Percentiles rank a stretch among this genome's conserved stretches.
Conservation (phyloP, 2,113 vertebrate species). For the Falcunculus frontatus region DNA sequence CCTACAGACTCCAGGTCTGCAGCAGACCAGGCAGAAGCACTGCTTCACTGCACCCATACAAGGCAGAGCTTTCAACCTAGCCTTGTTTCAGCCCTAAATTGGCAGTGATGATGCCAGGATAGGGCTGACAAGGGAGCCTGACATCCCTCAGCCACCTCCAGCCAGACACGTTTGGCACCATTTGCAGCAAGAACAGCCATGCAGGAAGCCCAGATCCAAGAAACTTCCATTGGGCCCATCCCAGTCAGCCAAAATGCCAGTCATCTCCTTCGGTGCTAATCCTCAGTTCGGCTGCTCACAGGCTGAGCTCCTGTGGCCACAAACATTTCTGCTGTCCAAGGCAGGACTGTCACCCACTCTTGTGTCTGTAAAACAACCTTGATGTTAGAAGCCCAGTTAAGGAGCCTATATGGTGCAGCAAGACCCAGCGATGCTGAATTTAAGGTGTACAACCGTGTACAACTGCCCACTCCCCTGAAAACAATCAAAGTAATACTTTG, state of each 20-base stretch:
- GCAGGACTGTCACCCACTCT: neutral
- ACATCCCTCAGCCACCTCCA: neutral
- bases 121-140: neutral
- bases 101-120: neutral
- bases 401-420: rapidly evolving
- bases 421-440: neutral
- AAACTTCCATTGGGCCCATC: neutral
- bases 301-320: neutral
- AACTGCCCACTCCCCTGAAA: neutral
- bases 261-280: neutral
- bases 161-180: neutral
- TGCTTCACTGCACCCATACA: neutral
- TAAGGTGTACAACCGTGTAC: neutral
- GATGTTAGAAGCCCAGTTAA: neutral
- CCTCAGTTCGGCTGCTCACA: neutral
- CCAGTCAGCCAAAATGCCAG: neutral
- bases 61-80: neutral
- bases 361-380: rapidly evolving
- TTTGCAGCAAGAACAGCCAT: neutral
- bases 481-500: neutral
- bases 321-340: neutral
- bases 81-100: neutral
- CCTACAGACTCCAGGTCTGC: neutral
- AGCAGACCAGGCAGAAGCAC: neutral
- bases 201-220: neutral